Evolutionary conservation across 1,140 invertebrate genomes (phyloP), one percentile per base, ranked within the genome.

Genomic region (Ephestia elutella): DNA sequence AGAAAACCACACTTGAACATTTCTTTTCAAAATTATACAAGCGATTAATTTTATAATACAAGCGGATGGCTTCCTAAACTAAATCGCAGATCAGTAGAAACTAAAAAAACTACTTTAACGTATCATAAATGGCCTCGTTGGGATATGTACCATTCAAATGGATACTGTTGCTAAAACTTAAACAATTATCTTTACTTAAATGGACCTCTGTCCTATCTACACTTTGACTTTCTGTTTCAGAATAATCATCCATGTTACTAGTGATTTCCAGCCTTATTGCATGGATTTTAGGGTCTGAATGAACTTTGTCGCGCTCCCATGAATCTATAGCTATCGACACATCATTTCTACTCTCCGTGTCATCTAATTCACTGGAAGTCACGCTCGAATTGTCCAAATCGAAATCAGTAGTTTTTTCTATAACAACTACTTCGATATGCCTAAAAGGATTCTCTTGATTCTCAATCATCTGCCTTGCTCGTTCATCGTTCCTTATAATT

Each of bases 81-180:
- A 32, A 32, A 32, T 32, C 11, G 25, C 8, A 8, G 8, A 5
- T 28, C 25, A 28, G 25, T 28, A 11, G 32, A 38, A 38, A 13
- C n/a, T 44, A 11, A 3, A 15, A 4, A 73, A 73, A 77, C 73
- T 87, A 87, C 65, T 88, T 88, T 77, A 88, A 82, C 64, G 86
- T 88, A 80, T 88, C 83, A 59, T 88, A 88, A 65, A 88, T 88
- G 86, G 86, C 83, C 75, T 88, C 86, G 80, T 78, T 88, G 75
- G 83, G 83, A 82, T 88, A 88, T 82, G 78, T 88, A 86, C 86
- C 86, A 84, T 88, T 88, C 70, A 88, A 86, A 75, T 88, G 86
- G 70, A 88, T 88, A 66, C 83, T 88, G 69, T 88, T 88, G 60
- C 86, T 88, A 79, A 88, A 88, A 78, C 81, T 86, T 78, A 88